Percentiles rank a stretch among this genome's conserved stretches.
phyloP scores from a whole-genome alignment of 2,797 vertebrate genomes.

The Gila robusta region DNA sequence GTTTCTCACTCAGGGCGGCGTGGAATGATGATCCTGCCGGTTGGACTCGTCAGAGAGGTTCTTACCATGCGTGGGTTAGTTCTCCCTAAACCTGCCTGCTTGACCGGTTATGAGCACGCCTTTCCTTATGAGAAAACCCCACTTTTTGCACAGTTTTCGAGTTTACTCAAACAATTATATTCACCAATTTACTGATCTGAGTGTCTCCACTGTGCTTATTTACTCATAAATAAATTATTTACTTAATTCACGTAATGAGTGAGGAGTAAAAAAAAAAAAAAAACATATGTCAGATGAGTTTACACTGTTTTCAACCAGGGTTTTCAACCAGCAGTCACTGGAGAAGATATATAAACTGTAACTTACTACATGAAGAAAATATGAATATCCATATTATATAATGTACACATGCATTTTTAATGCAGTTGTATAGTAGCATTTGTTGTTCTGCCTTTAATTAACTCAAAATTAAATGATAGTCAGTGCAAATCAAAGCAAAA shows the following conservation, averaged over 20 bases:
- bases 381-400: not conserved
- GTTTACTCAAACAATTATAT: not conserved
- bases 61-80: constrained; percentile 54
- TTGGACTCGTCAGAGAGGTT: constrained; percentile 83
- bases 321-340: not conserved
- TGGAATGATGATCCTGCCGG: constrained; percentile 79
- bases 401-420: too few relatives aligned
- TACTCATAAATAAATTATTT: not conserved
- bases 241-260: not conserved
- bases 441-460: too few relatives aligned
- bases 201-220: not conserved
- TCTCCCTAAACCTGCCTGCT: constrained; percentile 46
- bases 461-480: too few relatives aligned
- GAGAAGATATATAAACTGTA: not conserved
- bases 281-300: not conserved
- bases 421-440: too few relatives aligned
- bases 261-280: not conserved
- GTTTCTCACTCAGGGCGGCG: constrained; percentile 7
- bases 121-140: not conserved
- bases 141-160: not conserved
- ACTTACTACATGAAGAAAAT: not conserved
- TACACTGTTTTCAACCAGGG: not conserved
- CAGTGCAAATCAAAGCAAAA: not conserved
- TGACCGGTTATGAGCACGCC: constrained; percentile 46
- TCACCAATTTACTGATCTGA: not conserved